Conservation (phyloP, 2,888 invertebrate species). For the Zonitis immaculata region DNA sequence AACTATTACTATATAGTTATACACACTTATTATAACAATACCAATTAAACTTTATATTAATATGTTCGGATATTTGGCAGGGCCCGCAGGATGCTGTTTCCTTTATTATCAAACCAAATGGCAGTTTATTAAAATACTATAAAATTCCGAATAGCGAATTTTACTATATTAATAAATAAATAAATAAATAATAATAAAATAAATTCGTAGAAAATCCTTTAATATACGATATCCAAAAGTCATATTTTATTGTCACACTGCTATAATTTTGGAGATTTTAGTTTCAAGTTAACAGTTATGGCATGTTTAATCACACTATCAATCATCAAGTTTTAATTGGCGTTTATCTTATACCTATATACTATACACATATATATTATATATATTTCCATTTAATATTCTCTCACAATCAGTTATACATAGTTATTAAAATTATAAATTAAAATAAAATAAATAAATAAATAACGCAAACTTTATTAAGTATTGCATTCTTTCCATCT, state of each 20-base stretch:
- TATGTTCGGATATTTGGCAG: background rate
- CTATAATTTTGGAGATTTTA: slow-evolving; percentile 1
- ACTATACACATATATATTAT: too few species aligned
- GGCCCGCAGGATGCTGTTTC: too few species aligned
- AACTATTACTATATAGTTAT: too few species aligned
- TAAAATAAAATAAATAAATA: too few species aligned
- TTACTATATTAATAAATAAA: too few species aligned
- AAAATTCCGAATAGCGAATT: too few species aligned
- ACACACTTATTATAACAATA: background rate
- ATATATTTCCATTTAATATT: background rate
- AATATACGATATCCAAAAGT: background rate
- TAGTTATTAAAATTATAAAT: too few species aligned
- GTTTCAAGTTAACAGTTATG: background rate
- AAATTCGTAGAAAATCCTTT: background rate
- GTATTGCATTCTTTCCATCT: too few species aligned
- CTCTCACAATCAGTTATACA: background rate
- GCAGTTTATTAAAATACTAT: too few species aligned
- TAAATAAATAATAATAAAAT: too few species aligned
- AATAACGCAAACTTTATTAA: too few species aligned
- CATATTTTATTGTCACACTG: background rate
- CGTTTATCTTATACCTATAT: background rate
- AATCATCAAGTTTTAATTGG: slow-evolving; percentile 6
- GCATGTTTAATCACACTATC: slow-evolving; percentile 1
- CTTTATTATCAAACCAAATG: background rate
- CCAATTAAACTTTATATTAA: background rate